A percentile compares a stretch with the other conserved stretches of the same genome.
Conservation (phyloP, 1,140 invertebrate species). For the Holotrichia oblita region DNA sequence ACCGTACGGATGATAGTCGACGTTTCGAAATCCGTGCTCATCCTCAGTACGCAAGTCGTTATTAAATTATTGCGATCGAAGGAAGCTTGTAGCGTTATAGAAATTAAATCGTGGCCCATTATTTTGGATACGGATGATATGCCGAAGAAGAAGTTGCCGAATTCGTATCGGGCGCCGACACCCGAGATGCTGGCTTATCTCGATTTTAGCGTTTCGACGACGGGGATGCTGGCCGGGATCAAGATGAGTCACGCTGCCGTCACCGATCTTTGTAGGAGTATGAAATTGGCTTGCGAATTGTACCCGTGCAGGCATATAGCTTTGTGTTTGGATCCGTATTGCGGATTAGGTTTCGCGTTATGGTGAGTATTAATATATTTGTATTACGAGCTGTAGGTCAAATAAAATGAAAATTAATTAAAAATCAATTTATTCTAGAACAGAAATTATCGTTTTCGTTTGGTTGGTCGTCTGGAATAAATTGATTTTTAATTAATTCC, state of each 20-base stretch:
- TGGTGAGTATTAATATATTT: no score
- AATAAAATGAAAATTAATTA: no score
- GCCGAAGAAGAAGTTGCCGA: conserved; percentile 93
- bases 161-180: conserved; percentile 89
- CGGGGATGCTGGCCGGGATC: conserved; percentile 97
- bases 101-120: conserved; percentile 95
- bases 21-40: conserved; percentile 96
- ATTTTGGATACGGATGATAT: conserved; percentile 98
- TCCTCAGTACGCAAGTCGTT: conserved; percentile 82
- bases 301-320: conserved; percentile 98
- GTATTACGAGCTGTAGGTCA: no score
- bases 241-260: conserved; percentile 96
- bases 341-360: conserved; percentile 95
- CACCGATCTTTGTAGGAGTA: conserved; percentile 91
- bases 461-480: no score
- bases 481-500: no score
- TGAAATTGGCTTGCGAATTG: conserved; percentile 98
- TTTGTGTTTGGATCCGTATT: conserved; percentile 97
- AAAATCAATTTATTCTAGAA: no score
- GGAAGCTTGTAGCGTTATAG: conserved; percentile 95
- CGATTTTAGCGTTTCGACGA: conserved; percentile 98
- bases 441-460: no score
- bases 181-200: conserved; percentile 97
- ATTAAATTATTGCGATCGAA: conserved; percentile 97
- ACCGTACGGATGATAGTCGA: conserved; percentile 97